A percentile compares a stretch with the other conserved stretches of the same genome.
Conservation (phyloP, 2,797 vertebrate species). For the Coendou prehensilis region DNA sequence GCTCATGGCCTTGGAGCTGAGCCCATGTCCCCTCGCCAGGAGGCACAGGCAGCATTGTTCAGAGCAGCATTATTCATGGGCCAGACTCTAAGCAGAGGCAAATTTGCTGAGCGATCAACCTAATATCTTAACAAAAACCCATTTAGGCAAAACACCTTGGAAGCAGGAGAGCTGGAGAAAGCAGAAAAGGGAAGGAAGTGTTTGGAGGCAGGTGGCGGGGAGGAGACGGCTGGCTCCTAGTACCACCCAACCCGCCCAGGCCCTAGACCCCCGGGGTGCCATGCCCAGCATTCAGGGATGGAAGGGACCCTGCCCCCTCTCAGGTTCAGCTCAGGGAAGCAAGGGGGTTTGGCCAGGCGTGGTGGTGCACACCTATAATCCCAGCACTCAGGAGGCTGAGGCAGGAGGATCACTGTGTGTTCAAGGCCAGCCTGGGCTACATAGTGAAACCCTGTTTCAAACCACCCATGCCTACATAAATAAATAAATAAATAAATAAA, state of each 20-base stretch:
- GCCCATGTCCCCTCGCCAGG: neutral
- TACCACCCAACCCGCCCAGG: fast-evolving
- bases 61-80: slow-evolving; percentile 82
- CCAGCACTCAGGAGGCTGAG: neutral
- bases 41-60: neutral
- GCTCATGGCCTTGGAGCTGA: neutral
- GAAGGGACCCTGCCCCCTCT: neutral
- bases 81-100: neutral
- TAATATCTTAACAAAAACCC: slow-evolving; percentile 80
- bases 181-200: neutral
- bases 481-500: too few species aligned
- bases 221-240: neutral
- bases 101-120: slow-evolving; percentile 82
- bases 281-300: neutral
- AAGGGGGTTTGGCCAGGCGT: neutral
- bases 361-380: neutral
- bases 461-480: neutral
- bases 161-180: slow-evolving; percentile 53
- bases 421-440: neutral
- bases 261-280: neutral
- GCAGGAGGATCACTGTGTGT: neutral
- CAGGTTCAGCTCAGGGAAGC: neutral
- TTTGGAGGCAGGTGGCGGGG: neutral
- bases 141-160: slow-evolving; percentile 81
- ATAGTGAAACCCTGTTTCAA: neutral